Percentiles rank a stretch among this genome's conserved stretches.
Conservation (phyloP, 2,888 invertebrate genomes). For the Trichogramma dendrolimi region DNA sequence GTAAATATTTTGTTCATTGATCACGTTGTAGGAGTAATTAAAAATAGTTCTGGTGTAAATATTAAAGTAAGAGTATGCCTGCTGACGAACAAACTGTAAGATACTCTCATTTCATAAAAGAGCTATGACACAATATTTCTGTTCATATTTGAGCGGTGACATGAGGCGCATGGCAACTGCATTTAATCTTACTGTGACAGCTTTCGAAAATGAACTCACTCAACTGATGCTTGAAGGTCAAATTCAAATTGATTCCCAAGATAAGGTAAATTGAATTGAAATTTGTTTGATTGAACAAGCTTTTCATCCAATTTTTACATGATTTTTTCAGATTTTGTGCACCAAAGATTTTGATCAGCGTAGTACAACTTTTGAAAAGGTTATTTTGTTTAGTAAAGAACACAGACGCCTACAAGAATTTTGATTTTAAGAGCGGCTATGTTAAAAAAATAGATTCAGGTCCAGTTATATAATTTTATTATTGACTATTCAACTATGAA, state of each 20-base stretch:
- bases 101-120: too few relatives aligned
- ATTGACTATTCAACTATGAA: not conserved
- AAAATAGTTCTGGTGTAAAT: too few relatives aligned
- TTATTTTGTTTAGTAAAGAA: conserved; percentile 84
- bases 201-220: conserved; percentile 94
- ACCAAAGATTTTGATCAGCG: conserved; percentile 96
- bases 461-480: conserved; percentile 65
- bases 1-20: too few relatives aligned
- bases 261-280: conserved; percentile 64
- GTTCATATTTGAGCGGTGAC: conserved; percentile 95
- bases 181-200: conserved; percentile 87
- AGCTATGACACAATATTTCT: conserved; percentile 93
- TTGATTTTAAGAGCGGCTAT: conserved; percentile 88
- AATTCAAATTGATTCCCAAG: conserved; percentile 97
- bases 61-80: too few relatives aligned
- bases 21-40: too few relatives aligned
- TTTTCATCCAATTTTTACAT: not conserved
- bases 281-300: not conserved
- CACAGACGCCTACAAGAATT: conserved; percentile 90
- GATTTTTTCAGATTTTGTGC: conserved; percentile 68
- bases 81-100: too few relatives aligned
- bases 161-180: conserved; percentile 94
- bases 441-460: conserved; percentile 89
- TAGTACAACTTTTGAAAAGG: conserved; percentile 90
- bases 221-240: conserved; percentile 92